A percentile compares a stretch with the other conserved stretches of the same genome.
Conservation (phyloP, 1,140 invertebrate genomes). For the Procambarus virginalis region DNA sequence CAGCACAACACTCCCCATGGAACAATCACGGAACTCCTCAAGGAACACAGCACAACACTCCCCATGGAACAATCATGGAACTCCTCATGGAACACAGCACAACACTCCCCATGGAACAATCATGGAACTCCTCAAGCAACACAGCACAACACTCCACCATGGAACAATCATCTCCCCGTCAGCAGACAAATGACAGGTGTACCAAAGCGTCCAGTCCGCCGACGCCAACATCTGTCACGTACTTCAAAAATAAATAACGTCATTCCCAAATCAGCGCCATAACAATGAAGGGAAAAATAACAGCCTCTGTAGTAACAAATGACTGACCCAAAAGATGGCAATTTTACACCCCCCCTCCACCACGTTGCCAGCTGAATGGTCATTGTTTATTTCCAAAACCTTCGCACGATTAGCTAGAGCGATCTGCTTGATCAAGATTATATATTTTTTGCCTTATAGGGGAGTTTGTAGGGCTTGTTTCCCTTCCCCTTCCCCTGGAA, state of each 20-base stretch:
- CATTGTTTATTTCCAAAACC: slow-evolving; percentile 4
- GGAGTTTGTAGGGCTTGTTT: background rate
- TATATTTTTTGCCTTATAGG: background rate
- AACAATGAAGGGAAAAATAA: background rate
- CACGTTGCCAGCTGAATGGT: slow-evolving; percentile 40
- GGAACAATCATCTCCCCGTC: background rate
- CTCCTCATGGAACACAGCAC: too few species aligned
- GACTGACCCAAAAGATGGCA: slow-evolving; percentile 49
- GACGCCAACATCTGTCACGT: background rate
- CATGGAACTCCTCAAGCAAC: too few species aligned
- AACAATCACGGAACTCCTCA: too few species aligned
- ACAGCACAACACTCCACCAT: background rate
- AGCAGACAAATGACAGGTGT: background rate
- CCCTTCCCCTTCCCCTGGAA: background rate
- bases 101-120: too few species aligned
- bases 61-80: too few species aligned
- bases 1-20: too few species aligned
- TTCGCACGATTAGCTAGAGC: background rate
- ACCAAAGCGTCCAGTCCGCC: background rate
- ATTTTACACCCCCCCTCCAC: slow-evolving; percentile 15
- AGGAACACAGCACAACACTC: too few species aligned
- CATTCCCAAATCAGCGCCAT: slow-evolving; percentile 32
- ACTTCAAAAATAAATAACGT: slow-evolving; percentile 15
- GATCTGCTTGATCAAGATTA: slow-evolving; percentile 4
- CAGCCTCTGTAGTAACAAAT: slow-evolving; percentile 14